A percentile compares a stretch with the other conserved stretches of the same genome.
phyloP scores from a whole-genome alignment of 2,888 invertebrate species.

The Nomada goodeniana region DNA sequence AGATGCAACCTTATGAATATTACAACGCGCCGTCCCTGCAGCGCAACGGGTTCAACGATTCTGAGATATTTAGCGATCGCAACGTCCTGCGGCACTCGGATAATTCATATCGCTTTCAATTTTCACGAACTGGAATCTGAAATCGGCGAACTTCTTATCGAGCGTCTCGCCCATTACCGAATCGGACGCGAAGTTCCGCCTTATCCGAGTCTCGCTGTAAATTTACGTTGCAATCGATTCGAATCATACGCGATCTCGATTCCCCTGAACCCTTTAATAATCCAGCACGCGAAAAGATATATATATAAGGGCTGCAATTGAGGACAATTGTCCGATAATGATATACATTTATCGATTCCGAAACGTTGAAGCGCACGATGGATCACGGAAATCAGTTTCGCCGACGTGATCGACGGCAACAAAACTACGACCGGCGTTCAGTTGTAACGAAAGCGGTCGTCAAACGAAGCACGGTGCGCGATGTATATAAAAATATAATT shows the following conservation, averaged over 20 bases:
- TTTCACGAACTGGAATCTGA: not conserved
- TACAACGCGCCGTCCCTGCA: constrained; percentile 30
- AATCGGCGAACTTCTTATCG: not conserved
- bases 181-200: not conserved
- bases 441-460: too few species aligned
- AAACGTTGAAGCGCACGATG: too few species aligned
- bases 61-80: constrained; percentile 11
- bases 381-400: too few species aligned
- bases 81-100: not conserved
- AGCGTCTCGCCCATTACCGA: not conserved
- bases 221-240: not conserved
- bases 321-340: too few species aligned
- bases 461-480: not conserved
- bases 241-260: not conserved
- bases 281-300: too few species aligned
- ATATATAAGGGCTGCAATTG: too few species aligned
- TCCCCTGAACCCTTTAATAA: not conserved
- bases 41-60: constrained; percentile 22
- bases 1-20: constrained; percentile 48
- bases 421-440: too few species aligned
- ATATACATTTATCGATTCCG: too few species aligned
- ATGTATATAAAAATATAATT: not conserved
- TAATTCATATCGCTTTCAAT: not conserved
- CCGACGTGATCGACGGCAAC: too few species aligned
- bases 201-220: not conserved